These are phyloP conservation scores for Pteropus alecto DNA, from an alignment of 2,113 vertebrate species.

Conservation along the genomic window DNA sequence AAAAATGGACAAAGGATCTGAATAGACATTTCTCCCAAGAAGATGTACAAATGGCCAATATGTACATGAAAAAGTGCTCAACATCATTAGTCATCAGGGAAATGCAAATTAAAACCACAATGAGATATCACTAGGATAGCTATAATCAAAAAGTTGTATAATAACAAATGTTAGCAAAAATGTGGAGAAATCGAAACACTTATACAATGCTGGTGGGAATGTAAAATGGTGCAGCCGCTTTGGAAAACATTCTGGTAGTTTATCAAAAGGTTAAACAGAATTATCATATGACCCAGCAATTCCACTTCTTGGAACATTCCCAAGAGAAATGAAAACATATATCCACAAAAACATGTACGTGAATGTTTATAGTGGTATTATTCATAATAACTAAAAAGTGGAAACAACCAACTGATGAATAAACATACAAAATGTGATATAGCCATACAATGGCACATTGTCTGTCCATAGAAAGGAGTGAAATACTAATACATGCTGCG, in stretches of 20 bases:
- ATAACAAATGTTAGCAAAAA: background rate
- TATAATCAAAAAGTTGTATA: background rate
- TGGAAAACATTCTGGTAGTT: background rate
- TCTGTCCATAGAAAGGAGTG: background rate
- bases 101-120: constrained; percentile 26
- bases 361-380: background rate
- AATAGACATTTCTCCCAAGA: background rate
- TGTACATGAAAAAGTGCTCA: background rate
- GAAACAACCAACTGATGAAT: background rate
- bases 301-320: background rate
- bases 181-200: background rate
- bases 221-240: background rate
- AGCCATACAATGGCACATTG: too few species aligned
- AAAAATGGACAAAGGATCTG: background rate
- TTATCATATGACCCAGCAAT: background rate
- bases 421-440: background rate
- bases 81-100: background rate
- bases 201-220: background rate
- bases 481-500: background rate
- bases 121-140: background rate
- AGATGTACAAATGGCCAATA: background rate
- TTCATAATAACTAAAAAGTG: background rate
- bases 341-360: background rate
- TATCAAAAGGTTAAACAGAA: background rate
- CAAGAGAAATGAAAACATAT: constrained; percentile 6